Percentiles rank a stretch among this genome's conserved stretches.
Conservation (phyloP, 1,140 invertebrate species). For the Drosophila arawakana region DNA sequence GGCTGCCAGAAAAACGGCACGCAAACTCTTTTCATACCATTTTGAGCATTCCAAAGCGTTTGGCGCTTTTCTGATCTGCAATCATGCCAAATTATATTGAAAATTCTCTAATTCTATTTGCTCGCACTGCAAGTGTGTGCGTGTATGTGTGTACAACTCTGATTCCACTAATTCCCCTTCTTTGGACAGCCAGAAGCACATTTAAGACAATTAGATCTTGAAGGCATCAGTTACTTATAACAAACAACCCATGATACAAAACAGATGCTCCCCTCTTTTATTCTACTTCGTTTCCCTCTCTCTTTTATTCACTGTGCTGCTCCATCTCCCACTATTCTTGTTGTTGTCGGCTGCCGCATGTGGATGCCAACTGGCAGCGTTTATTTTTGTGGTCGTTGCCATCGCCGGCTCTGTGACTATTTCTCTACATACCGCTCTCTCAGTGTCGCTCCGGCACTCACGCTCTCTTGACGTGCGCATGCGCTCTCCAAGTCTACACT, state of each 20-base stretch:
- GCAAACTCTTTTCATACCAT: constrained; percentile 41
- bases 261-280: constrained; percentile 57
- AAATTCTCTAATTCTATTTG: constrained; percentile 50
- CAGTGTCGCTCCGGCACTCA: not conserved
- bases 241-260: constrained; percentile 65
- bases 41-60: constrained; percentile 43
- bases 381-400: constrained; percentile 64
- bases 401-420: constrained; percentile 26
- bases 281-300: not conserved
- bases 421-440: constrained; percentile 8
- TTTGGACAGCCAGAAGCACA: constrained; percentile 66
- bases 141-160: constrained; percentile 25
- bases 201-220: constrained; percentile 63
- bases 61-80: constrained; percentile 39
- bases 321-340: not conserved
- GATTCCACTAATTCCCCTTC: constrained; percentile 28
- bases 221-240: constrained; percentile 53
- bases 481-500: constrained; percentile 71
- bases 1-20: constrained; percentile 28
- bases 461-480: constrained; percentile 49
- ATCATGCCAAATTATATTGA: constrained; percentile 57
- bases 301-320: not conserved
- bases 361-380: constrained; percentile 53
- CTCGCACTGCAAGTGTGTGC: constrained; percentile 6
- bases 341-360: constrained; percentile 37